Evolutionary conservation across 2,888 invertebrate species (phyloP).

Genomic region (Argyra leucocephala): DNA sequence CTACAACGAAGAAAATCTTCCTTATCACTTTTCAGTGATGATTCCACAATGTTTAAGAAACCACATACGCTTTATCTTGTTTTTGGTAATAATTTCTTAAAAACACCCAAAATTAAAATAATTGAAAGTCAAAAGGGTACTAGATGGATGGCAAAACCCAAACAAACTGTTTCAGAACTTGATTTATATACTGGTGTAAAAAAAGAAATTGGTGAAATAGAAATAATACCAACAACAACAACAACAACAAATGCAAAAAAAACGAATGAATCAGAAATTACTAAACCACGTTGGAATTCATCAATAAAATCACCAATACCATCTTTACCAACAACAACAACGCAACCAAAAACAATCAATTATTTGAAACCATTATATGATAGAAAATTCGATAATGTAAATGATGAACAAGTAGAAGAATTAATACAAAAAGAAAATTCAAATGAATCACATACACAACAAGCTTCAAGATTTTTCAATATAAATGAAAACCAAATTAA

Average conservation of each 20-base stretch:
- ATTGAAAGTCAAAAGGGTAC: background rate
- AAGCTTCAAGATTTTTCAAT: no score
- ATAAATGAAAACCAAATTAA: background rate
- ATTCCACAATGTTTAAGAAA: background rate
- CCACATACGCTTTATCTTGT: conserved; percentile 4
- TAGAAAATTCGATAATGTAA: background rate
- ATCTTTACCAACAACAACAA: no score
- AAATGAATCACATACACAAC: no score
- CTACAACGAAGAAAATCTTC: background rate
- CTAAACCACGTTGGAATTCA: background rate
- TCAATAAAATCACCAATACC: background rate
- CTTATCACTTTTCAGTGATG: background rate
- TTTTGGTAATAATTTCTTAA: conserved; percentile 10
- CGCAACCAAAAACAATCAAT: no score
- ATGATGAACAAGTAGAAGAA: no score
- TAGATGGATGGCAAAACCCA: background rate
- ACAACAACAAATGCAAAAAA: background rate
- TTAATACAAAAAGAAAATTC: no score
- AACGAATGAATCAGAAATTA: background rate
- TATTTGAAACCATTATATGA: background rate
- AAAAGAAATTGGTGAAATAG: background rate
- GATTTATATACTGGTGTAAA: background rate
- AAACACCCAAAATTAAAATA: conserved; percentile 8
- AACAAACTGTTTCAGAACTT: background rate
- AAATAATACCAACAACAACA: background rate